Evolutionary conservation across 2,113 vertebrate genomes (phyloP).

Genomic region (Raja brachyura): DNA sequence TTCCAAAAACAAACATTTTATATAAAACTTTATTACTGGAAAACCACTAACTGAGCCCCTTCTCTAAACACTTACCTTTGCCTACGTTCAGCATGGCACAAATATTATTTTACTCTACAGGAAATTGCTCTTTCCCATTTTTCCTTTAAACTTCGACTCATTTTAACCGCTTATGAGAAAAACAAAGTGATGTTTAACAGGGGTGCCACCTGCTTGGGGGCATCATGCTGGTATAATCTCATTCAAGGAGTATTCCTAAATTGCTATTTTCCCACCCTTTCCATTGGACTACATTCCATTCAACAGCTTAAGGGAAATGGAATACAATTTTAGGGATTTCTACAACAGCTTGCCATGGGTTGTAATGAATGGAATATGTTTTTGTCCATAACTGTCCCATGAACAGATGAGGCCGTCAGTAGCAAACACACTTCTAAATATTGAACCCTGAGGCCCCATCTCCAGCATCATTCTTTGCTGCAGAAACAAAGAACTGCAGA

Average conservation of each 20-base stretch:
- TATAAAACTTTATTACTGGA: slow-evolving; percentile 13
- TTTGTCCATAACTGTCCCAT: too few species aligned
- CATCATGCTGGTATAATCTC: neutral
- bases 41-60: neutral
- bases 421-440: too few species aligned
- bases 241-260: neutral
- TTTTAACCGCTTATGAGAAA: neutral
- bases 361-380: too few species aligned
- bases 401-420: too few species aligned
- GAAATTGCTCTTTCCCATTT: neutral
- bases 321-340: too few species aligned
- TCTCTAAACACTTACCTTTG: neutral
- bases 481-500: too few species aligned
- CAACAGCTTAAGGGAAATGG: neutral
- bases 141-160: neutral
- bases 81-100: neutral
- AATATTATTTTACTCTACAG: neutral
- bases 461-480: too few species aligned
- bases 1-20: slow-evolving; percentile 21
- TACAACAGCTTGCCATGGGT: too few species aligned
- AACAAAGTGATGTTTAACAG: neutral
- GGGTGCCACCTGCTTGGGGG: neutral
- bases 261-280: neutral
- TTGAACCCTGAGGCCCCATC: too few species aligned
- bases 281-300: neutral